A percentile compares a stretch with the other conserved stretches of the same genome.
Evolutionary conservation across 2,888 invertebrate species (phyloP).

Genomic region (Eretmocerus hayati): DNA sequence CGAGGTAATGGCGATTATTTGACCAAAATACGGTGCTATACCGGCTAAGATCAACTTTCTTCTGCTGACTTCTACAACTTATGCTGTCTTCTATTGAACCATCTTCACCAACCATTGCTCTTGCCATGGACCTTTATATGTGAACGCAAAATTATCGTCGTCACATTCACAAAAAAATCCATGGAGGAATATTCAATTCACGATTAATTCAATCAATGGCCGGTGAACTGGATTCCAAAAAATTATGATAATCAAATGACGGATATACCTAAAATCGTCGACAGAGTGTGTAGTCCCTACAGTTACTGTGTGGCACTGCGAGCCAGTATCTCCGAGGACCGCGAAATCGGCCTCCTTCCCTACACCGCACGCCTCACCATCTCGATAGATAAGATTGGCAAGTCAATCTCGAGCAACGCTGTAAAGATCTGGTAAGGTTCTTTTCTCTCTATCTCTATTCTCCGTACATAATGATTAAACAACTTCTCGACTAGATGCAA

Average conservation of each 20-base stretch:
- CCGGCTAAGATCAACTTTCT: too few species aligned
- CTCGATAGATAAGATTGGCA: constrained; percentile 43
- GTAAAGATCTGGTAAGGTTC: constrained; percentile 42
- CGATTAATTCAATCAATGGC: neutral
- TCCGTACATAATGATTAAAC: too few species aligned
- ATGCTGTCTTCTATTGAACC: neutral
- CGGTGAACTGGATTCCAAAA: too few species aligned
- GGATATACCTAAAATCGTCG: constrained; percentile 17
- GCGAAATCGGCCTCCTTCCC: constrained; percentile 46
- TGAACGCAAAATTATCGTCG: neutral
- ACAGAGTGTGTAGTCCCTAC: constrained; percentile 46
- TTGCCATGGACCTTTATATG: neutral
- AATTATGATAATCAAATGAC: too few species aligned
- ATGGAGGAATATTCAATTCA: neutral
- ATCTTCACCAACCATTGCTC: neutral
- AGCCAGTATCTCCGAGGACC: constrained; percentile 47
- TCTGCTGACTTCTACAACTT: too few species aligned
- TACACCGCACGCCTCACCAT: constrained; percentile 45
- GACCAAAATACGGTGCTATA: too few species aligned
- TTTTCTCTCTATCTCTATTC: constrained; percentile 27
- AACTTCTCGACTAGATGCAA: too few species aligned
- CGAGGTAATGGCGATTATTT: too few species aligned
- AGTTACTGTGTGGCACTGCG: constrained; percentile 47
- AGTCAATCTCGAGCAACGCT: constrained; percentile 41
- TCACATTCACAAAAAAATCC: too few species aligned